Evolutionary conservation across 2,888 invertebrate genomes (phyloP).

Genomic region (Phania funesta): DNA sequence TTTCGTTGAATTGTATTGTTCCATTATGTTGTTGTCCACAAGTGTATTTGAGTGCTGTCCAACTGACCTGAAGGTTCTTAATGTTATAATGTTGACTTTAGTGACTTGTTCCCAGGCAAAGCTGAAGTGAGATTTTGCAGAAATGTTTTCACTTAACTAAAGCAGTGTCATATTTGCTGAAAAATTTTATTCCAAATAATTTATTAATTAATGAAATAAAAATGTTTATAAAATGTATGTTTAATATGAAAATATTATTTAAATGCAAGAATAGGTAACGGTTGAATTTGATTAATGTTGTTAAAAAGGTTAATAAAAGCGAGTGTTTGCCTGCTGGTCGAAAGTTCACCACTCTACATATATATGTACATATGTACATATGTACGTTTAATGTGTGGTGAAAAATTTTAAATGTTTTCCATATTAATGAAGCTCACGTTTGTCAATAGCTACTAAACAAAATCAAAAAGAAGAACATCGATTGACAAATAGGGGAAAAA

Average conservation of each 20-base stretch:
- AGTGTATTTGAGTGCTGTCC: conserved; percentile 30
- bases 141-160: conserved; percentile 29
- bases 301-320: too few species aligned
- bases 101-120: conserved; percentile 46
- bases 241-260: neutral
- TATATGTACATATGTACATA: too few species aligned
- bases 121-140: conserved; percentile 8
- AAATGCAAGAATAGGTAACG: neutral
- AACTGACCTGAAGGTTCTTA: conserved; percentile 61
- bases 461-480: too few species aligned
- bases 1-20: conserved; percentile 22
- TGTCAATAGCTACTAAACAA: too few species aligned
- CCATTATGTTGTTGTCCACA: conserved; percentile 14
- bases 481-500: too few species aligned
- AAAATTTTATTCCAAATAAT: conserved; percentile 42
- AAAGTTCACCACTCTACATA: too few species aligned
- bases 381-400: too few species aligned
- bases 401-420: too few species aligned
- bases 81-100: conserved; percentile 59
- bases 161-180: neutral
- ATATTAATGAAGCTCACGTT: too few species aligned
- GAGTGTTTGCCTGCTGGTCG: too few species aligned
- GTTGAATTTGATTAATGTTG: neutral
- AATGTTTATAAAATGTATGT: neutral
- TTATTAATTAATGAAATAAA: conserved; percentile 5